Conservation (phyloP, 2,113 vertebrate species). For the Thinocorus orbignyianus region DNA sequence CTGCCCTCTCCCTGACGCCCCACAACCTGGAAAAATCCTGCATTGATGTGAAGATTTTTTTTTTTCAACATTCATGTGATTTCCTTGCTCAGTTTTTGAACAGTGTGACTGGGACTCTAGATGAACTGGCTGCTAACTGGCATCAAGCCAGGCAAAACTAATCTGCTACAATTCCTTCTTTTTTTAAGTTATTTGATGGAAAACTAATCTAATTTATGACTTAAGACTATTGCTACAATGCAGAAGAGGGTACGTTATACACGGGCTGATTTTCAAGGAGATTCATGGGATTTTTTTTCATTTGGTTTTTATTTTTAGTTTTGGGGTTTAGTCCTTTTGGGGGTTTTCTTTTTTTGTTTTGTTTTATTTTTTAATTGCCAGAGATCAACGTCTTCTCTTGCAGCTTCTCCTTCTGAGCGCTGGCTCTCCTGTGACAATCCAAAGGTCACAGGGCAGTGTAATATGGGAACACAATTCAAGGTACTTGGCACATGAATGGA, state of each 20-base stretch:
- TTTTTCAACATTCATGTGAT: constrained; percentile 44
- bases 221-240: constrained; percentile 71
- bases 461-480: constrained; percentile 12
- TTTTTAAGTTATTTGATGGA: constrained; percentile 84
- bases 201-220: constrained; percentile 82
- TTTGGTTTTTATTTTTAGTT: not conserved
- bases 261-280: constrained; percentile 52
- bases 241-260: constrained; percentile 41
- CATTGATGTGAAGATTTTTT: constrained; percentile 71
- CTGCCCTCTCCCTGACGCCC: not conserved
- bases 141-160: constrained; percentile 76
- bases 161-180: constrained; percentile 71
- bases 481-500: not conserved
- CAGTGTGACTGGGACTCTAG: constrained; percentile 75
- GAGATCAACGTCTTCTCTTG: constrained; percentile 36
- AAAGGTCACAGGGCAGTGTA: constrained; percentile 14
- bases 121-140: constrained; percentile 87
- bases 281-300: constrained; percentile 26
- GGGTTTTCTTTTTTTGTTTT: not conserved
- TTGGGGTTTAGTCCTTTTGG: not conserved
- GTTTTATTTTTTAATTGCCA: constrained; percentile 10
- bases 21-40: constrained; percentile 58
- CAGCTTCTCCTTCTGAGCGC: constrained; percentile 41
- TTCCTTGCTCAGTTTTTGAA: constrained; percentile 73
- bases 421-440: constrained; percentile 37